phyloP scores from a whole-genome alignment of 1,140 invertebrate genomes.

The Caenorhabditis briggsae region DNA sequence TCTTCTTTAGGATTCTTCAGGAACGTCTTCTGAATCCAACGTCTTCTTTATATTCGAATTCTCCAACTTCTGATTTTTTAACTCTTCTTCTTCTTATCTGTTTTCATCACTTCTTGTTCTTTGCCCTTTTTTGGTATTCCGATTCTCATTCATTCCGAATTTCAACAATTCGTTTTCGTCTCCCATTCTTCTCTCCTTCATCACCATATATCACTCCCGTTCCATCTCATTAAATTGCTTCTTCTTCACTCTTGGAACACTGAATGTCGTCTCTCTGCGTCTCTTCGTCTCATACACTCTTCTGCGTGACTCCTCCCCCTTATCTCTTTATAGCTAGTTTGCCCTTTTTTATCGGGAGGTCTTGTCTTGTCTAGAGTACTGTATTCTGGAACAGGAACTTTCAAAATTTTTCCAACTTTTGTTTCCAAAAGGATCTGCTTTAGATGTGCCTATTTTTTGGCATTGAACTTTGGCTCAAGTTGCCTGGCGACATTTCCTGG shows the following conservation, averaged over 20 bases:
- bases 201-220: conserved; percentile 6
- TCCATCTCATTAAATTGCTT: conserved; percentile 15
- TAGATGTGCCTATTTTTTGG: neutral
- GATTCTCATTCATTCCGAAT: neutral
- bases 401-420: too few relatives aligned
- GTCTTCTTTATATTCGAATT: neutral
- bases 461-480: conserved; percentile 7
- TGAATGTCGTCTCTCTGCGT: conserved; percentile 3
- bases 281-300: conserved; percentile 36
- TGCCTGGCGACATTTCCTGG: neutral
- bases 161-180: neutral
- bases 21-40: conserved; percentile 12
- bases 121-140: neutral
- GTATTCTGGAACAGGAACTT: neutral
- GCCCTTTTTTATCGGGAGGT: conserved; percentile 9
- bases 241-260: conserved; percentile 1
- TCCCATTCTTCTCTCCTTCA: neutral
- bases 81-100: neutral
- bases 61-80: too few relatives aligned
- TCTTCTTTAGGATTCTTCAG: neutral
- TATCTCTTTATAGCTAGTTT: neutral
- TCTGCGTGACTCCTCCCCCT: neutral
- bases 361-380: neutral
- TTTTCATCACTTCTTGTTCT: neutral
- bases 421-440: neutral